These are phyloP conservation scores for Aleiodes sp. DNA, from an alignment of 1,140 invertebrate genomes.

Conservation along the genomic window DNA sequence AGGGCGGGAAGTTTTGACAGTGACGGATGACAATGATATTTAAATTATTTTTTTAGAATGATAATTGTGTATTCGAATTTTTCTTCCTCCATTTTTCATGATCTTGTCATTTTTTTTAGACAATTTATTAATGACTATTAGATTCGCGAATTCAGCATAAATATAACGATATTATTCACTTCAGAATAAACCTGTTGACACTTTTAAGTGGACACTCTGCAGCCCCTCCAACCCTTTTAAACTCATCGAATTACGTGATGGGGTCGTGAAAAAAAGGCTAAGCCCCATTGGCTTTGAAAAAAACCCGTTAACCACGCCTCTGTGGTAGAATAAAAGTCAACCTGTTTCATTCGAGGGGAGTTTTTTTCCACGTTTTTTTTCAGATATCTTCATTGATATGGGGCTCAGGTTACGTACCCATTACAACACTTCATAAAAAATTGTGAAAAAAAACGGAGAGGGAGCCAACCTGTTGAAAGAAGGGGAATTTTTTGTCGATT, in stretches of 20 bases:
- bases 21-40: constrained; percentile 9
- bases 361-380: constrained; percentile 10
- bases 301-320: neutral
- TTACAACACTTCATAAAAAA: constrained; percentile 4
- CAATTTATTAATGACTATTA: too few relatives aligned
- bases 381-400: constrained; percentile 4
- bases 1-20: neutral
- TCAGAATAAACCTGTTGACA: neutral
- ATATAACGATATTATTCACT: too few relatives aligned
- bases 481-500: constrained; percentile 14
- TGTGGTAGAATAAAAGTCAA: neutral
- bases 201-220: neutral
- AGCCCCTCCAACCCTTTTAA: neutral
- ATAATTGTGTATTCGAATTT: too few relatives aligned
- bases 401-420: neutral
- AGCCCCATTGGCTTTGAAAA: neutral
- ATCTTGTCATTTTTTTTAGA: too few relatives aligned
- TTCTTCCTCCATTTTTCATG: too few relatives aligned
- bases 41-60: too few relatives aligned
- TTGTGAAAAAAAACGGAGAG: neutral
- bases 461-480: neutral
- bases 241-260: neutral
- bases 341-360: constrained; percentile 14
- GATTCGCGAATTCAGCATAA: too few relatives aligned
- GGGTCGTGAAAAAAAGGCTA: neutral